Conservation (phyloP, 2,888 invertebrate species). For the Tricholauxania praeusta region DNA sequence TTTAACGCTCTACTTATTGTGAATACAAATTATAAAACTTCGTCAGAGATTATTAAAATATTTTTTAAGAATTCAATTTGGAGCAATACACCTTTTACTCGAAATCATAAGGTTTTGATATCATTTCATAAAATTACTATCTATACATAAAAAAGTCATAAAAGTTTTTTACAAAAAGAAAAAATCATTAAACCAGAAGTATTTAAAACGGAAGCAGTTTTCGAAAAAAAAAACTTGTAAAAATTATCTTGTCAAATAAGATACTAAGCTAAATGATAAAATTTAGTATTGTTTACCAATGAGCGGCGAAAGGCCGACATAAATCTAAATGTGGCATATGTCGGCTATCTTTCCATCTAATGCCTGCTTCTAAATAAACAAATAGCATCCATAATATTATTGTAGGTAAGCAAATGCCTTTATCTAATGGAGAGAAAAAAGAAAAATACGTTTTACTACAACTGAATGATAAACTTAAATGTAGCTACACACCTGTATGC, state of each 20-base stretch:
- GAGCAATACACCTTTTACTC: no score
- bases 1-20: background rate
- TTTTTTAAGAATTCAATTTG: no score
- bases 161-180: no score
- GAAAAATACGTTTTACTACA: background rate
- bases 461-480: background rate
- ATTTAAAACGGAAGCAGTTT: no score
- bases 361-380: constrained; percentile 93
- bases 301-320: constrained; percentile 96
- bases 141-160: no score
- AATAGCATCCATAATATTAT: constrained; percentile 93
- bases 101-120: no score
- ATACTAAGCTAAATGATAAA: background rate
- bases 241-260: background rate
- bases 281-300: constrained; percentile 76
- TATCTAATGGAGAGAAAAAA: constrained; percentile 73
- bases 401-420: constrained; percentile 94
- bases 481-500: constrained; percentile 82
- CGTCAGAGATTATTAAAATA: no score
- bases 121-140: no score
- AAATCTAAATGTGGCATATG: constrained; percentile 90
- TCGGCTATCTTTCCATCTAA: constrained; percentile 85
- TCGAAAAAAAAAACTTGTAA: no score
- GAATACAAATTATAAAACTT: no score
- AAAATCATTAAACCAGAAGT: no score